A percentile compares a stretch with the other conserved stretches of the same genome.
These are phyloP conservation scores for Epizoanthus ramosus DNA, from an alignment of 92 coral and sea anemone genomes.

Conservation along the genomic window DNA sequence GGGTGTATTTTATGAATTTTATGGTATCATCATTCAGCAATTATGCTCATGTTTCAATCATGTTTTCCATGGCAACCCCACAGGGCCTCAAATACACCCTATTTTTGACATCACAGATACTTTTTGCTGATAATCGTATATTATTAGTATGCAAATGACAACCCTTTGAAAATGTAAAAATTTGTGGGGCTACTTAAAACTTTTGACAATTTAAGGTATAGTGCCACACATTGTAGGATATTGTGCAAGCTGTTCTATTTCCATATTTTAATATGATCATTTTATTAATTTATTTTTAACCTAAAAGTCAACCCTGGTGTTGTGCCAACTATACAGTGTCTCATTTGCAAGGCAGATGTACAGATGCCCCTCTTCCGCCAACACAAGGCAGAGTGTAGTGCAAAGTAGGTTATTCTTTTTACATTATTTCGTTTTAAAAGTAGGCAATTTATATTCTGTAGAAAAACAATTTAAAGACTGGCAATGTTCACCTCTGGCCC, in stretches of 20 bases:
- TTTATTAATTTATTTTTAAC: slow-evolving; percentile 1
- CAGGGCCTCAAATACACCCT: too few species aligned
- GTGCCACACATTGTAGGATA: background rate
- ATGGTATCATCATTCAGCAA: too few species aligned
- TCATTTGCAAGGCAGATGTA: slow-evolving; percentile 9
- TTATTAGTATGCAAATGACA: too few species aligned
- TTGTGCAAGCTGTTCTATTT: background rate
- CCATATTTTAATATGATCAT: background rate
- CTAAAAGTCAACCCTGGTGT: slow-evolving; percentile 5
- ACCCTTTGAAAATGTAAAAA: too few species aligned
- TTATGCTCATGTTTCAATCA: too few species aligned
- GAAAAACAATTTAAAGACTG: background rate
- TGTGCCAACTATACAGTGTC: slow-evolving; percentile 9
- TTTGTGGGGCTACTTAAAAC: too few species aligned
- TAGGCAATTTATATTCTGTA: background rate
- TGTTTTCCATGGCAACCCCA: too few species aligned
- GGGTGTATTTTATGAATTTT: too few species aligned
- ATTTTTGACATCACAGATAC: too few species aligned
- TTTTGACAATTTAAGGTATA: background rate
- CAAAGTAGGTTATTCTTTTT: background rate
- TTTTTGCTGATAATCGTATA: too few species aligned
- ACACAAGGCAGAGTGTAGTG: background rate
- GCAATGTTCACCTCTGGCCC: slow-evolving; percentile 2
- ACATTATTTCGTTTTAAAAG: background rate
- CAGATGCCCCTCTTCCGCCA: slow-evolving; percentile 10